These are phyloP conservation scores for Lucifuga dentata DNA, from an alignment of 2,113 vertebrate species.

Conservation along the genomic window DNA sequence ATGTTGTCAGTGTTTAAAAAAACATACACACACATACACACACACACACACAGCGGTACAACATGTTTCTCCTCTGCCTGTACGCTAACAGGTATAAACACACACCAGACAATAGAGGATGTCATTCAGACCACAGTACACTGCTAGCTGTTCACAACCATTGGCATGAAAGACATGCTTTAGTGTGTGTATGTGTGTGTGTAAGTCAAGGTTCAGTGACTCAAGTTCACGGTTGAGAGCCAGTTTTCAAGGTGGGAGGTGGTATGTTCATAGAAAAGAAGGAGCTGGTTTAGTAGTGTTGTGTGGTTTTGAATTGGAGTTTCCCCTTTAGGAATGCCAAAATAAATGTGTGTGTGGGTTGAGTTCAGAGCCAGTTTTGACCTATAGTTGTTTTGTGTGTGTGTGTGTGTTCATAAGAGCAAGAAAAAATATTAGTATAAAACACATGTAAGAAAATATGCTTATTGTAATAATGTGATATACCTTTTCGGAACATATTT, in stretches of 20 bases:
- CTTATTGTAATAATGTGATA: too few relatives aligned
- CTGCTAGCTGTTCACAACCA: constrained; percentile 59
- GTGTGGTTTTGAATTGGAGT: constrained; percentile 35
- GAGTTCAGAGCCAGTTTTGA: not conserved
- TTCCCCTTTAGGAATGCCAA: constrained; percentile 58
- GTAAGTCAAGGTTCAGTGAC: constrained; percentile 54
- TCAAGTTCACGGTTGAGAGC: constrained; percentile 36
- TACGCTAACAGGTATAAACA: constrained; percentile 23
- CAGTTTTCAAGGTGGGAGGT: constrained; percentile 50
- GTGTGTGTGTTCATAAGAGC: not conserved
- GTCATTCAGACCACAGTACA: constrained; percentile 44
- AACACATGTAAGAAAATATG: too few relatives aligned
- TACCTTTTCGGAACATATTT: too few relatives aligned
- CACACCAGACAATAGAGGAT: constrained; percentile 36
- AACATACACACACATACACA: too few relatives aligned
- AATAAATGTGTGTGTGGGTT: constrained; percentile 12
- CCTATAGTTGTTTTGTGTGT: not conserved
- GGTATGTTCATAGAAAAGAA: constrained; percentile 33
- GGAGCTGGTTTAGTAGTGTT: constrained; percentile 23
- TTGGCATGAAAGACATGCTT: constrained; percentile 65
- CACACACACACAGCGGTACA: not conserved
- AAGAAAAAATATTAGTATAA: too few relatives aligned
- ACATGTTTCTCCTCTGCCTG: constrained; percentile 35
- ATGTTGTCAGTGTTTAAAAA: not conserved
- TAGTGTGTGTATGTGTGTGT: constrained; percentile 50